Evolutionary conservation across 2,888 invertebrate species (phyloP).

Genomic region (Capitulum mitella): DNA sequence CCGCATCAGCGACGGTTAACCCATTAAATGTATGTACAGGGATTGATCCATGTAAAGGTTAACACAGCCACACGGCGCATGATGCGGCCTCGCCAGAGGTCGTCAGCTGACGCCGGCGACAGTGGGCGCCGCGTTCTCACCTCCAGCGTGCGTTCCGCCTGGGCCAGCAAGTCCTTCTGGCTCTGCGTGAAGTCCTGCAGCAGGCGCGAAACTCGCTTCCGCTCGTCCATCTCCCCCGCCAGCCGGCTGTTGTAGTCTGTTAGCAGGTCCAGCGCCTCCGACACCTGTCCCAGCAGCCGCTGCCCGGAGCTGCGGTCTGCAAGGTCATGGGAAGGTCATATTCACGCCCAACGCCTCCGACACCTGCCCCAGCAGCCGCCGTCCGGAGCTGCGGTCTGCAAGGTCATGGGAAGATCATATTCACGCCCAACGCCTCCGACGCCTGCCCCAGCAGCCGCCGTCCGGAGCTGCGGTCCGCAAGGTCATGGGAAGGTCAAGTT

Average conservation of each 20-base stretch:
- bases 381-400: constrained; percentile 31
- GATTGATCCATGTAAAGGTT: too few species aligned
- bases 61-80: too few species aligned
- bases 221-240: constrained; percentile 78
- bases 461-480: constrained; percentile 31
- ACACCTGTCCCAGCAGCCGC: constrained; percentile 50
- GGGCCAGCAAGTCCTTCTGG: constrained; percentile 74
- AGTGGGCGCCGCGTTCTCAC: too few species aligned
- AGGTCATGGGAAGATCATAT: too few species aligned
- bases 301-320: constrained; percentile 32
- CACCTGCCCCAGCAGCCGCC: constrained; percentile 47
- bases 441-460: constrained; percentile 47
- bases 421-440: constrained; percentile 75
- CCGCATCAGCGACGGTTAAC: too few species aligned
- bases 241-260: constrained; percentile 84
- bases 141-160: constrained; percentile 79
- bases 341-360: constrained; percentile 78
- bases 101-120: too few species aligned
- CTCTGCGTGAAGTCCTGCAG: constrained; percentile 76
- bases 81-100: too few species aligned
- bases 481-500: too few species aligned
- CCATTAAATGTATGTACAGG: too few species aligned
- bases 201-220: constrained; percentile 77
- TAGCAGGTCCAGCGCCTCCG: constrained; percentile 75
- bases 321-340: too few species aligned